phyloP scores from a whole-genome alignment of 2,888 invertebrate genomes.

The Apamea anceps region DNA sequence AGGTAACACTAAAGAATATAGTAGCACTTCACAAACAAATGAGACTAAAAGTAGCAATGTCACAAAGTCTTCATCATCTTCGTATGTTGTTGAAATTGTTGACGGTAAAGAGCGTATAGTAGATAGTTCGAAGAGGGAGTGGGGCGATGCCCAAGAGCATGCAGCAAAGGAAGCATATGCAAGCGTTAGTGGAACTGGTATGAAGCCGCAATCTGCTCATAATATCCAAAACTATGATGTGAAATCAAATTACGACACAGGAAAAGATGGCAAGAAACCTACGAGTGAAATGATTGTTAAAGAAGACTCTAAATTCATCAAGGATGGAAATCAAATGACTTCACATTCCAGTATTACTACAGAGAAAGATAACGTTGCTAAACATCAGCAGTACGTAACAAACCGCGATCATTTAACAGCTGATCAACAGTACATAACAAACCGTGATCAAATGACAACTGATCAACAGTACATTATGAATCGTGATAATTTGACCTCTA shows the following conservation, averaged over 20 bases:
- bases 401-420: constrained; percentile 77
- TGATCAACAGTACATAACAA: constrained; percentile 52
- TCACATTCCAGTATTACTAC: constrained; percentile 82
- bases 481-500: constrained; percentile 34
- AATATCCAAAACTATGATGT: constrained; percentile 89
- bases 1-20: constrained; percentile 80
- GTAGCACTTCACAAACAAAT: constrained; percentile 84
- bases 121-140: constrained; percentile 90
- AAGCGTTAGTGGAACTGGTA: constrained; percentile 89
- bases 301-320: constrained; percentile 84
- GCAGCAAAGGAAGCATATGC: constrained; percentile 88
- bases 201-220: constrained; percentile 90
- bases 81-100: constrained; percentile 92
- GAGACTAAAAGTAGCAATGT: constrained; percentile 90
- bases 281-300: constrained; percentile 81
- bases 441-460: constrained; percentile 42
- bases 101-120: constrained; percentile 92
- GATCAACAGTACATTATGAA: constrained; percentile 46
- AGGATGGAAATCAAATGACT: constrained; percentile 84
- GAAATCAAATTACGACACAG: constrained; percentile 90
- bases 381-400: constrained; percentile 80
- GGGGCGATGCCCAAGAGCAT: constrained; percentile 88
- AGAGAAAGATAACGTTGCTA: constrained; percentile 82
- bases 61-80: constrained; percentile 91
- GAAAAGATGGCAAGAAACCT: constrained; percentile 88